Evolutionary conservation across 2,113 vertebrate genomes (phyloP).

Genomic region (Pseudonaja textilis): DNA sequence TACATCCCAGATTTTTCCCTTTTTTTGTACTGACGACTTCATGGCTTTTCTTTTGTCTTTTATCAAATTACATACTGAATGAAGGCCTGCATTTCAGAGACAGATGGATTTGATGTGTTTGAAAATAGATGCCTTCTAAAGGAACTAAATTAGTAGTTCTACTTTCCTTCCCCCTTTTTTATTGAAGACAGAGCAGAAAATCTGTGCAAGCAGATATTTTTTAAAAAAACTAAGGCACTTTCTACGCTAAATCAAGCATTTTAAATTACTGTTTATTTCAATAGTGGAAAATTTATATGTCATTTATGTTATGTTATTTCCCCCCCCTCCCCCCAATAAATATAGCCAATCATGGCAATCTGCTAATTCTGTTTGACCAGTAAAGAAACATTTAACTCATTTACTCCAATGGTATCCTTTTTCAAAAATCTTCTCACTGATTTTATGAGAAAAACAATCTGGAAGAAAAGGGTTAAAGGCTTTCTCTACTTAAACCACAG

Average conservation of each 20-base stretch:
- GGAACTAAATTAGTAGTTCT: slow-evolving; percentile 84
- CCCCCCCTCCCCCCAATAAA: not conserved
- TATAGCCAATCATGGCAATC: not conserved
- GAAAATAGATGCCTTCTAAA: slow-evolving; percentile 80
- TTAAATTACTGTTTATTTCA: not conserved
- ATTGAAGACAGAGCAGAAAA: slow-evolving; percentile 76
- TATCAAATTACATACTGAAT: slow-evolving; percentile 79
- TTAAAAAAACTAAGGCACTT: slow-evolving; percentile 43
- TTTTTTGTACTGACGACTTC: slow-evolving; percentile 62
- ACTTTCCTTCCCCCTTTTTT: slow-evolving; percentile 74
- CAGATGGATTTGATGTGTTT: slow-evolving; percentile 87
- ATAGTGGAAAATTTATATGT: not conserved
- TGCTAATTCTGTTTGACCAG: not conserved
- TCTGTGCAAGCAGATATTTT: slow-evolving; percentile 72
- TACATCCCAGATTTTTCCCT: not conserved
- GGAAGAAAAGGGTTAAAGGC: not conserved
- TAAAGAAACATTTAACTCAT: not conserved
- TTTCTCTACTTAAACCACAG: not conserved
- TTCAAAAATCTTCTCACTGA: not conserved
- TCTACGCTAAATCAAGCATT: not conserved
- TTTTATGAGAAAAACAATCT: not conserved
- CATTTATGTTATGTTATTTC: too few relatives aligned
- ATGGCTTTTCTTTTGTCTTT: slow-evolving; percentile 72
- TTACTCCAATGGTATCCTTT: not conserved
- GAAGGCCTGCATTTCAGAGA: slow-evolving; percentile 73